Percentiles rank a stretch among this genome's conserved stretches.
Evolutionary conservation across 1,140 invertebrate genomes (phyloP).

Genomic region (Apolygus lucorum): DNA sequence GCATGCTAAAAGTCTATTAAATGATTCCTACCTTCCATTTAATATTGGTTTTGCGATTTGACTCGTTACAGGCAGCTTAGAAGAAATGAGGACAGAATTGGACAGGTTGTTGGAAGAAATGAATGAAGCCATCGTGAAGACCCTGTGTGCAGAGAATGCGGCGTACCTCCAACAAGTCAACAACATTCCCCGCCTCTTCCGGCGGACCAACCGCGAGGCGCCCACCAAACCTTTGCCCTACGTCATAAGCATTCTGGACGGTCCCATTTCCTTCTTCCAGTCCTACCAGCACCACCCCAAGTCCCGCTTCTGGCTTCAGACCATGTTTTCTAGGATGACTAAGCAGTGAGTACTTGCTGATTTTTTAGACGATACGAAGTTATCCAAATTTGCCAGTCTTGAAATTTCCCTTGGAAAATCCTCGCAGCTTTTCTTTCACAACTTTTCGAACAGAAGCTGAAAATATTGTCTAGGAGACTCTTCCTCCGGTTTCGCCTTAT

Average conservation of each 20-base stretch:
- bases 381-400: too few relatives aligned
- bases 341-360: constrained; percentile 63
- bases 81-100: constrained; percentile 44
- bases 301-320: constrained; percentile 46
- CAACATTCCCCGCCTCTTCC: constrained; percentile 84
- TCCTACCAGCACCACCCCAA: constrained; percentile 46
- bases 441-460: too few relatives aligned
- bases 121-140: constrained; percentile 48
- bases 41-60: too few relatives aligned
- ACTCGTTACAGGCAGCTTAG: constrained; percentile 41
- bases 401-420: too few relatives aligned
- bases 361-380: too few relatives aligned
- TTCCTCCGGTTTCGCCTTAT: too few relatives aligned
- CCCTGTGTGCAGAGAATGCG: constrained; percentile 48
- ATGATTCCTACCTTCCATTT: too few relatives aligned
- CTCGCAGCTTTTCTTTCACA: too few relatives aligned
- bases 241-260: constrained; percentile 56
- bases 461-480: too few relatives aligned
- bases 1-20: too few relatives aligned
- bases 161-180: constrained; percentile 63
- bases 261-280: constrained; percentile 51
- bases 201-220: constrained; percentile 82
- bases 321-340: constrained; percentile 54
- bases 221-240: constrained; percentile 71
- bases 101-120: constrained; percentile 44